Base-by-base conservation (phyloP, 2,113 vertebrate species). In the Mormyrus lacerda region DNA sequence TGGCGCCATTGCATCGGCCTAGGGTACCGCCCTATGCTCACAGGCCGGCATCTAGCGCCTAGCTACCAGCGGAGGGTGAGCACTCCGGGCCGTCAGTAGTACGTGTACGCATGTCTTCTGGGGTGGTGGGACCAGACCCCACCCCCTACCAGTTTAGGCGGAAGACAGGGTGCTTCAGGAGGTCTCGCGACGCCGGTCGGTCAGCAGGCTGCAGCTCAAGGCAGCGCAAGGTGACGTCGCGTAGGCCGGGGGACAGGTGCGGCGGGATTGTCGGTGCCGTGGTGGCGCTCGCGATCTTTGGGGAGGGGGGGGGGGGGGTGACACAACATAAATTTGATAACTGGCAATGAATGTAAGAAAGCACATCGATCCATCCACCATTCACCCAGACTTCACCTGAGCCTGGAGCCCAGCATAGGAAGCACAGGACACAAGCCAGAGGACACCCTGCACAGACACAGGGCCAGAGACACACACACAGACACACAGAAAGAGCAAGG, bases 91-190 rank as follows among this genome's bases (percentile, higher is more conserved):
- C 87, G 89, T 95, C 95, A 96, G 94, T 96, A 95, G 94, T 94
- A 94, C 92, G 86, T 90, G 92, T 91, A 10, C 79, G 90, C 61
- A 51, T 44, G 87, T 55, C 82, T 27, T 89, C 24, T 31, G 61
- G 53, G 53, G 39, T 31, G 44, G 47, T 17, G 17, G 87, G 55
- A 45, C 10, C 9, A 8, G 83, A 47, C 58, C 44, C 39, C 31
- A 27, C 31, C 82, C 8, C 82, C 96, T 97, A 97, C 97, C 97
- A 98, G 0, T 94, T 93, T 44, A 95, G 97, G 92, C 96, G 96
- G 93, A 98, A 97, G 92, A 97, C 95, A 0, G 97, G 97, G 91
- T 98, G 97, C 91, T 98, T 98, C 91, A 98, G 96, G 73, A 98
- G 95, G 91, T 98, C 97, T 92, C 97, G 94, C 0, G 97, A 97